These are phyloP conservation scores for Donacobius atricapilla DNA, from an alignment of 2,113 vertebrate genomes.

Conservation along the genomic window DNA sequence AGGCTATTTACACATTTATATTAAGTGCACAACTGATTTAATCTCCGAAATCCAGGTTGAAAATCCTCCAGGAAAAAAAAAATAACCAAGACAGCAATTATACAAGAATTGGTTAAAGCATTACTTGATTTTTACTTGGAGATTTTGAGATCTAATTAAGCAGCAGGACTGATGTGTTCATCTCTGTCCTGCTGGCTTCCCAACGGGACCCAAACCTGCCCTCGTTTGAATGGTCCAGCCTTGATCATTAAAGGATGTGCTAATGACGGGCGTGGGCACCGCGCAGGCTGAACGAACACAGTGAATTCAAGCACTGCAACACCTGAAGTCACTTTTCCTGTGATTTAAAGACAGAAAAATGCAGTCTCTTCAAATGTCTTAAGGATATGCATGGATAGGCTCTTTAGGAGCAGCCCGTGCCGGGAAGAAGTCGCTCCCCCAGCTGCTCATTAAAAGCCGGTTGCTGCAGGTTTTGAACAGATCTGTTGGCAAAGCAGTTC, in stretches of 20 bases:
- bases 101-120: background rate
- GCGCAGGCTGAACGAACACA: background rate
- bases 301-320: background rate
- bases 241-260: background rate
- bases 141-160: constrained; percentile 50
- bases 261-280: constrained; percentile 8
- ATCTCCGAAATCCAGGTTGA: background rate
- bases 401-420: constrained; percentile 8
- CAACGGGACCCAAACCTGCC: background rate
- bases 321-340: constrained; percentile 36
- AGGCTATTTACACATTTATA: background rate
- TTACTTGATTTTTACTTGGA: background rate
- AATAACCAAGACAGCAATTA: background rate
- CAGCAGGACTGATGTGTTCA: background rate
- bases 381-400: background rate
- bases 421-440: no score
- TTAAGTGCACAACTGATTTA: background rate
- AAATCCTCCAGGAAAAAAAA: background rate
- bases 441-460: no score
- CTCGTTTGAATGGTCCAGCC: background rate
- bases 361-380: background rate
- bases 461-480: no score
- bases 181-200: background rate
- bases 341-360: background rate
- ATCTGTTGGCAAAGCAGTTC: no score